These are phyloP conservation scores for Chymomyza fuscimana DNA, from an alignment of 2,888 invertebrate genomes.

Conservation along the genomic window DNA sequence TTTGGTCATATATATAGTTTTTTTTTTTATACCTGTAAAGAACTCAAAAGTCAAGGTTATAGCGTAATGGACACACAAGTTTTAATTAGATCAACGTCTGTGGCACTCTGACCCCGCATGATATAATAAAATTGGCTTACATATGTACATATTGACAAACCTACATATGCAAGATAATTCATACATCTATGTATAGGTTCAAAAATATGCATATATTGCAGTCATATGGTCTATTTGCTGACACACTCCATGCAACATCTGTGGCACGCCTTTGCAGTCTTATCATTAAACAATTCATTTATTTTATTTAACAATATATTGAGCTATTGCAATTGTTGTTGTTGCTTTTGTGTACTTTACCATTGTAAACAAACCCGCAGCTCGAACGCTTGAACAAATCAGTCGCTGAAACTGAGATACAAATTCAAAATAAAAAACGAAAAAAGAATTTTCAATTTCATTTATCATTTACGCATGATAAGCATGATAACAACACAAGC, in stretches of 20 bases:
- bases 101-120: too few relatives aligned
- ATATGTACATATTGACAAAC: too few relatives aligned
- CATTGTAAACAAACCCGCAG: constrained; percentile 21
- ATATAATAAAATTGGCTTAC: too few relatives aligned
- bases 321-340: constrained; percentile 31
- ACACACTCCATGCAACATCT: too few relatives aligned
- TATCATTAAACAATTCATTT: constrained; percentile 20
- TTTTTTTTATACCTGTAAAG: too few relatives aligned
- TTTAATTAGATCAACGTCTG: too few relatives aligned
- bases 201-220: neutral
- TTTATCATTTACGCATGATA: constrained; percentile 66
- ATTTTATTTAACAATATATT: constrained; percentile 24
- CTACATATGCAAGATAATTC: too few relatives aligned
- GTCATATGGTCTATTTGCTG: neutral
- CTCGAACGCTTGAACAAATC: constrained; percentile 9
- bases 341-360: constrained; percentile 29
- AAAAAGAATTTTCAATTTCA: constrained; percentile 51
- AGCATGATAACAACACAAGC: constrained; percentile 48
- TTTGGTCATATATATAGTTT: too few relatives aligned
- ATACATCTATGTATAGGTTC: neutral
- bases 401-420: constrained; percentile 14
- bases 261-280: neutral
- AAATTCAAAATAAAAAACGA: constrained; percentile 24
- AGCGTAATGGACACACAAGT: too few relatives aligned
- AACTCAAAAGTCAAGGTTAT: constrained; percentile 11